Evolutionary conservation across 2,113 vertebrate species (phyloP), one percentile per base, ranked within the genome.

Genomic region (Oryzias javanicus): DNA sequence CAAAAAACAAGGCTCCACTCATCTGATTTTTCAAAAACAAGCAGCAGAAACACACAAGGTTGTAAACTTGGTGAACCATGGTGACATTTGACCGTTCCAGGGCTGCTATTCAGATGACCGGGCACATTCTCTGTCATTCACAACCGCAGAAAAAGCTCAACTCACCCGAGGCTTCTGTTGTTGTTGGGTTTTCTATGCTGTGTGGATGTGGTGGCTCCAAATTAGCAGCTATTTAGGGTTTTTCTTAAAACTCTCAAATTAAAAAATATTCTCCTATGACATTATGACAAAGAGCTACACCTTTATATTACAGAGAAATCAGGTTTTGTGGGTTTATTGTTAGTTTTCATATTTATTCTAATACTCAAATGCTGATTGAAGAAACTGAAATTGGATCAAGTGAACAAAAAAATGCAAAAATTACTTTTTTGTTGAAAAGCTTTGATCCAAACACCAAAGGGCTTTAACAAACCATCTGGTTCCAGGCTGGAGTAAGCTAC

Each of bases 91-190:
- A 74, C 60, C 81, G 80, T 79, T 84, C 79, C 78, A 72, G 68
- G 70, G 14, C 52, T 44, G 53, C 55, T 45, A 62, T 88, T 82
- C 81, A 71, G 77, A 86, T 86, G 89, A 90, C 76, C 79, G 60
- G 72, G 88, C 87, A 90, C 87, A 88, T 92, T 90, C 90, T 78
- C 67, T 66, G 56, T 78, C 80, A 77, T 88, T 91, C 85, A 83
- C 56, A 20, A 14, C 55, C 49, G 67, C 49, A 24, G 62, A 71
- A 79, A 85, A 74, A 63, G 78, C 74, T 68, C 65, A 25, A 40
- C 71, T 79, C 79, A 67, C 83, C 64, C 48, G 78, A 44, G 82
- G 80, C 67, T 86, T 89, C 86, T 56, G 52, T 77, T 84, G 77
- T 87, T 76, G 67, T 75, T 66, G 73, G 74, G 74, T 76, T 70